Evolutionary conservation across 2,113 vertebrate genomes (phyloP).

Genomic region (Labeo rohita): DNA sequence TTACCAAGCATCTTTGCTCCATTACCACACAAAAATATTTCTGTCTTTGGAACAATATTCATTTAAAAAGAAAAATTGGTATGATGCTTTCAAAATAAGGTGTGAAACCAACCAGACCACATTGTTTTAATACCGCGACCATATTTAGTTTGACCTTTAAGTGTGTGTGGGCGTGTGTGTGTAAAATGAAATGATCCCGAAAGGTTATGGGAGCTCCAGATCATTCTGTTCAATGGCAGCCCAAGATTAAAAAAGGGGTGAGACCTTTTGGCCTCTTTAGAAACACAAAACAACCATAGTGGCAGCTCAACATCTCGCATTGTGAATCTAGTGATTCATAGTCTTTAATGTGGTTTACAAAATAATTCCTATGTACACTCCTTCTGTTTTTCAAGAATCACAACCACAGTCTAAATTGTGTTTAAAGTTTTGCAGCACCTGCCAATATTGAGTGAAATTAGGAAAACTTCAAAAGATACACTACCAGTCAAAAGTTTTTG

Average conservation of each 20-base stretch:
- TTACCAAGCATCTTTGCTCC: neutral
- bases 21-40: neutral
- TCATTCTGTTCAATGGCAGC: neutral
- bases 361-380: neutral
- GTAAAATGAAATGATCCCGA: constrained; percentile 10
- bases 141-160: neutral
- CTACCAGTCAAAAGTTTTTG: too few species aligned
- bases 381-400: neutral
- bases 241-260: neutral
- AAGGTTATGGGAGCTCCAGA: neutral
- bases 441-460: constrained; percentile 5
- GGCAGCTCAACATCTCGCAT: neutral
- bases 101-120: neutral
- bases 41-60: neutral
- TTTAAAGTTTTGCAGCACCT: neutral
- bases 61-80: neutral
- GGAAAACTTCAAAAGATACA: neutral
- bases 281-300: neutral
- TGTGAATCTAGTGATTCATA: neutral
- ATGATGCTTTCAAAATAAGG: neutral
- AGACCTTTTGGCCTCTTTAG: neutral
- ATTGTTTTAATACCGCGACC: constrained; percentile 9
- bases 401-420: neutral
- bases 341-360: neutral
- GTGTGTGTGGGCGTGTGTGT: neutral